Base-by-base conservation (phyloP, 2,797 vertebrate genomes). In the Novumbra hubbsi region DNA sequence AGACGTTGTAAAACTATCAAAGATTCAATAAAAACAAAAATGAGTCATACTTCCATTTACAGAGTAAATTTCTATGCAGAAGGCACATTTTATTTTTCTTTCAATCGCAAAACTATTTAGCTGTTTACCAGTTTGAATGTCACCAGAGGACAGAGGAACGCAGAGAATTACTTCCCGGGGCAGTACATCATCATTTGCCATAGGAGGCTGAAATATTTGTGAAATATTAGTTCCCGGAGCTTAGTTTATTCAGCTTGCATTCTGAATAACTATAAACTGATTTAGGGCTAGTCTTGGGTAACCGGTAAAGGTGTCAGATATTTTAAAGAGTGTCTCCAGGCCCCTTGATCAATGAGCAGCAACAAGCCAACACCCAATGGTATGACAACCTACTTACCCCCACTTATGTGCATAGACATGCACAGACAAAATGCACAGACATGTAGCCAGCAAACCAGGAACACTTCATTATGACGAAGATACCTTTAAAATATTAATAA, bases 1-100 rank as follows among this genome's bases (percentile, higher is more conserved):
- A 83, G 77, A 85, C 73, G 69, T 77, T 78, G 77, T 86, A 81
- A 86, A 84, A 80, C 76, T 81, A 81, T 80, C 55, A 80, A 79
- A 80, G 71, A 86, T 72, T 73, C 74, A 78, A 81, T 3, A 12
- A 78, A 81, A 82, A 76, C 73, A 64, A 64, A 21, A 68, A 81
- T 74, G 76, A 80, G 82, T 81, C 62, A 73, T 45, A 72, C 77
- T 85, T 82, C 76, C 48, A 80, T 68, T 82, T 75, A 80, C 57
- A 72, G 52, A 62, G 73, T 68, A 75, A 71, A 69, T 64, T 74
- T 79, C 80, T 81, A 7, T 34, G 21, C 48, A 68, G 55, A 41
- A 77, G 34, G 70, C 7, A 50, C 24, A 76, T 64, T 48, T 55
- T 30, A 17, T 81, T 83, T 71, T 80, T 76, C 28, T n/a, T 75